Conservation (phyloP, 1,140 invertebrate species). For the Trachymyrmex cornetzi region DNA sequence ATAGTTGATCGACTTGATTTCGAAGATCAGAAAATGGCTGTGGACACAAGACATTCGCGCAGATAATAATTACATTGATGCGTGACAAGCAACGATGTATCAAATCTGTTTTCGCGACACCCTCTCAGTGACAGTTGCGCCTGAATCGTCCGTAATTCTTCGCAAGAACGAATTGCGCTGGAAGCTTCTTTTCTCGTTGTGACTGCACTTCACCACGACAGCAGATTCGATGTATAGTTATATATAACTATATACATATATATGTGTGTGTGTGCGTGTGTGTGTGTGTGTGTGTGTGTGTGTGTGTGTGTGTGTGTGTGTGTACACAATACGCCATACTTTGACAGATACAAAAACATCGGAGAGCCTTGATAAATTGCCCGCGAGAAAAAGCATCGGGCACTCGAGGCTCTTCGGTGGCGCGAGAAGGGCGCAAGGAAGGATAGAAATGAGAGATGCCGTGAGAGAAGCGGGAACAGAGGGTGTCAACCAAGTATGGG, state of each 20-base stretch:
- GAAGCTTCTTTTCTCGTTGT: slow-evolving; percentile 19
- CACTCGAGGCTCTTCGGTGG: slow-evolving; percentile 77
- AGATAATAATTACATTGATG: slow-evolving; percentile 70
- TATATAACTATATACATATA: neutral
- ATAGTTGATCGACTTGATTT: neutral
- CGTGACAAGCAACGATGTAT: slow-evolving; percentile 64
- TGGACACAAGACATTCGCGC: neutral
- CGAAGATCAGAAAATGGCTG: neutral
- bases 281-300: neutral
- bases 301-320: neutral
- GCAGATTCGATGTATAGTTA: slow-evolving; percentile 47
- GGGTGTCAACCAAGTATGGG: slow-evolving; percentile 52
- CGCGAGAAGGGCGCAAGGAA: slow-evolving; percentile 60
- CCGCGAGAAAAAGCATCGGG: slow-evolving; percentile 80
- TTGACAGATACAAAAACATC: slow-evolving; percentile 83
- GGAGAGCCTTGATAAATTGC: slow-evolving; percentile 82
- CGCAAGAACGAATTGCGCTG: slow-evolving; percentile 70
- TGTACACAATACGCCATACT: slow-evolving; percentile 61
- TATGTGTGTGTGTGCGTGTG: neutral
- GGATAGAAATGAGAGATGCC: slow-evolving; percentile 60
- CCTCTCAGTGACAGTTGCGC: slow-evolving; percentile 58
- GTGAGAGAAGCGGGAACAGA: slow-evolving; percentile 62
- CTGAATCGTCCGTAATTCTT: slow-evolving; percentile 72
- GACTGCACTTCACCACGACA: slow-evolving; percentile 35
- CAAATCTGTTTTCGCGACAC: slow-evolving; percentile 58